Conservation (phyloP, 1,140 invertebrate genomes). For the Pseudoatta argentina region DNA sequence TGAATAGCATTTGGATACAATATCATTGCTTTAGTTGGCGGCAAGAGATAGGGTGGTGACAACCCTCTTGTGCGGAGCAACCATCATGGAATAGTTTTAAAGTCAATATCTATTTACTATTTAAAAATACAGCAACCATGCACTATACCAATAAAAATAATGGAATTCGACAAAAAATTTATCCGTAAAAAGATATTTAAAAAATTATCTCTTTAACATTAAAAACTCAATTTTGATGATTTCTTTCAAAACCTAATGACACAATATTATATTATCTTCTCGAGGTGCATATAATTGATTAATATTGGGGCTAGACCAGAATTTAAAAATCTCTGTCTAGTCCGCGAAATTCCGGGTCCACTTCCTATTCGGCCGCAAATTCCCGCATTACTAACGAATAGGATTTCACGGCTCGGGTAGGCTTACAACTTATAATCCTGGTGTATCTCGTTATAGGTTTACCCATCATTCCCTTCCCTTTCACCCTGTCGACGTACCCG, state of each 20-base stretch:
- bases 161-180: background rate
- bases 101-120: slow-evolving; percentile 9
- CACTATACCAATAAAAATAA: background rate
- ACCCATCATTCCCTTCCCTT: slow-evolving; percentile 53
- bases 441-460: slow-evolving; percentile 80
- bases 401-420: slow-evolving; percentile 68
- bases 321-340: background rate
- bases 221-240: background rate
- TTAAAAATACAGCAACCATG: background rate
- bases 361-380: slow-evolving; percentile 67
- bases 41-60: slow-evolving; percentile 40
- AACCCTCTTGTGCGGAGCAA: slow-evolving; percentile 46
- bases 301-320: background rate
- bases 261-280: background rate
- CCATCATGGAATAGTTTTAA: slow-evolving; percentile 18
- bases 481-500: slow-evolving; percentile 60
- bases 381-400: slow-evolving; percentile 65
- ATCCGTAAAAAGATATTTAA: background rate
- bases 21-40: slow-evolving; percentile 76
- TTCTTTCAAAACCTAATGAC: background rate
- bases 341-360: slow-evolving; percentile 69
- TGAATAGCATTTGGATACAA: slow-evolving; percentile 84
- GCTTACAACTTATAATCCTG: slow-evolving; percentile 83
- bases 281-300: background rate
- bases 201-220: background rate